Conservation (phyloP, 2,113 vertebrate genomes). For the Pseudopipra pipra region DNA sequence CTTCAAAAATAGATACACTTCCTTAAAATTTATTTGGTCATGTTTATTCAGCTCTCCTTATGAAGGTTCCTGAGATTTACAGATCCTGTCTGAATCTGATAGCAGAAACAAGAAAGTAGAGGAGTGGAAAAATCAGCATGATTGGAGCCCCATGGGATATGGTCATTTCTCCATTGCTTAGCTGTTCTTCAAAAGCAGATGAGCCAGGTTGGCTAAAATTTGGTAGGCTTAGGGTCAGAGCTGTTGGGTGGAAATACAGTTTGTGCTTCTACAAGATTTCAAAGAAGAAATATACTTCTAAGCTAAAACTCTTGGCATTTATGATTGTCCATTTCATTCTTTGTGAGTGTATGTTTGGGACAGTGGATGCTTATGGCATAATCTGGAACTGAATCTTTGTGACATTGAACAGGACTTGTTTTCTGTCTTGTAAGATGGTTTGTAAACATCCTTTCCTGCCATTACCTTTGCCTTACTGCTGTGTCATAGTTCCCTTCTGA, state of each 20-base stretch:
- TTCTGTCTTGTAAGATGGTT: not conserved
- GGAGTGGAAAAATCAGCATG: not conserved
- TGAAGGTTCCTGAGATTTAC: not conserved
- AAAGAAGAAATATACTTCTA: not conserved
- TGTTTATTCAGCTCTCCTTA: slow-evolving; percentile 12
- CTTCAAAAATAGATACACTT: slow-evolving; percentile 12
- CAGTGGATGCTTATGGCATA: not conserved
- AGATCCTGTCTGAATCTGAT: not conserved
- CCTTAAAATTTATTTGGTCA: not conserved
- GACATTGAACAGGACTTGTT: not conserved
- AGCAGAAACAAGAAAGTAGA: not conserved
- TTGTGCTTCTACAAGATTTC: not conserved
- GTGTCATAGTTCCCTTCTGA: not conserved
- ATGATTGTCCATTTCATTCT: not conserved
- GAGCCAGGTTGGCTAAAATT: not conserved
- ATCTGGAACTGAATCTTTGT: not conserved
- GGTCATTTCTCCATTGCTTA: not conserved
- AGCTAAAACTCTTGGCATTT: not conserved
- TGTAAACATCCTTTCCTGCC: not conserved
- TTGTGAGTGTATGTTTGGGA: not conserved
- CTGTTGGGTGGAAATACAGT: not conserved
- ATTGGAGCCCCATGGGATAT: not conserved
- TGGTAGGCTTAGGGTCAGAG: not conserved
- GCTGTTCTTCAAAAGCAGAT: not conserved
- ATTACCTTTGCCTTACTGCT: not conserved